Percentiles rank a stretch among this genome's conserved stretches.
These are phyloP conservation scores for Ceyx cyanopectus DNA, from an alignment of 2,113 vertebrate genomes.

Conservation along the genomic window DNA sequence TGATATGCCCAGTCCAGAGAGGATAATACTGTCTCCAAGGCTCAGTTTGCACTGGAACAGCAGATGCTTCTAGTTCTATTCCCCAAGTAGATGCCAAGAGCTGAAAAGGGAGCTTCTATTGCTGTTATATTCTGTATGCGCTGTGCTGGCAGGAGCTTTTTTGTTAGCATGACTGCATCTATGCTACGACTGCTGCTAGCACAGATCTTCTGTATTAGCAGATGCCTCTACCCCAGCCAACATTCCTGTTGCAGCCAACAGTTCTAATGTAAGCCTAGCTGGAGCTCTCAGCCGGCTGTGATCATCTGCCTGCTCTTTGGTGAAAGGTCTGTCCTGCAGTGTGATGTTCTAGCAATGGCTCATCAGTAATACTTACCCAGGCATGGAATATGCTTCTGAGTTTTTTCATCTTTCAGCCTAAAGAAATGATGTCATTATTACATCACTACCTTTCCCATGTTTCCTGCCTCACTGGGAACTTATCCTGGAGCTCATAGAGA, in stretches of 20 bases:
- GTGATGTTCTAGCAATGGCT: neutral
- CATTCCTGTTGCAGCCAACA: constrained; percentile 4
- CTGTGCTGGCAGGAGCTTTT: neutral
- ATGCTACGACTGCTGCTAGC: neutral
- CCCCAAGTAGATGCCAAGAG: neutral
- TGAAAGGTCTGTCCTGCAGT: neutral
- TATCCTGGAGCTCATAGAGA: neutral
- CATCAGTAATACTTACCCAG: neutral
- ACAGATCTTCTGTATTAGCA: neutral
- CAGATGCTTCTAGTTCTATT: neutral
- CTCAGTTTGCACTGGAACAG: neutral
- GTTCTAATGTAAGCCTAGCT: neutral
- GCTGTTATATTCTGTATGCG: neutral
- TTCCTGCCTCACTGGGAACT: neutral
- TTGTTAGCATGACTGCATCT: neutral
- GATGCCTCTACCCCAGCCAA: constrained; percentile 20
- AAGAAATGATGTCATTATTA: neutral
- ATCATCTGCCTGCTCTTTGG: neutral
- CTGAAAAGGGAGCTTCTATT: neutral
- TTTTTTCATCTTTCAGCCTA: neutral
- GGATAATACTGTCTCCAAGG: neutral
- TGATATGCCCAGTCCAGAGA: neutral
- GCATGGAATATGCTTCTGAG: neutral
- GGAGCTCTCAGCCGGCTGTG: neutral
- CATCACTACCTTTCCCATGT: neutral